phyloP scores from a whole-genome alignment of 2,113 vertebrate species.

The Ceyx margarethae region DNA sequence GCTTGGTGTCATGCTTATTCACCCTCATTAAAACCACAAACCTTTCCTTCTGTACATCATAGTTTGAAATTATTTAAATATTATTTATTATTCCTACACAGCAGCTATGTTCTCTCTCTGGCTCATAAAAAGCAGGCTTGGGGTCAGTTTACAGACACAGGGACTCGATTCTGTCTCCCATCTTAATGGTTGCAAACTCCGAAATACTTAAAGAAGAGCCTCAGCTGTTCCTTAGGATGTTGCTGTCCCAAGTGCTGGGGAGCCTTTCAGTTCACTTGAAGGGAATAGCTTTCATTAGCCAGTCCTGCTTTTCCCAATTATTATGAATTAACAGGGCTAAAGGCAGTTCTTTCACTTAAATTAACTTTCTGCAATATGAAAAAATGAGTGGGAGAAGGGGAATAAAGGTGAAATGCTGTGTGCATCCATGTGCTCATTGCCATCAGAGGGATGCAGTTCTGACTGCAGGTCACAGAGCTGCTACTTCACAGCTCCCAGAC shows the following conservation, averaged over 20 bases:
- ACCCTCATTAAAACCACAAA: not conserved
- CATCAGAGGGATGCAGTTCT: not conserved
- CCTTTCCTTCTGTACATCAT: not conserved
- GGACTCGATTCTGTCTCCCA: not conserved
- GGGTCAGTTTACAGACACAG: not conserved
- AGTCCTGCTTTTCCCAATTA: not conserved
- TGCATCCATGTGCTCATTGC: fast-evolving
- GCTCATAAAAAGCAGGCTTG: not conserved
- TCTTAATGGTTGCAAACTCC: not conserved
- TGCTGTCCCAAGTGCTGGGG: constrained; percentile 42
- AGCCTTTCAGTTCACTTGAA: not conserved
- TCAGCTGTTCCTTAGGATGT: not conserved
- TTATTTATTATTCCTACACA: not conserved
- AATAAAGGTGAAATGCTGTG: not conserved
- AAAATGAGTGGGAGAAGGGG: not conserved
- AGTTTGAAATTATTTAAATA: not conserved
- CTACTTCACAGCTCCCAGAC: not conserved
- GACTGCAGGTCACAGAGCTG: not conserved
- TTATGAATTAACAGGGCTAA: not conserved
- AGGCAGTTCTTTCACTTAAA: not conserved
- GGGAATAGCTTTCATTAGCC: not conserved
- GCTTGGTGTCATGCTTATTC: not conserved
- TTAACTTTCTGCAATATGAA: not conserved
- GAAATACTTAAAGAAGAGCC: not conserved
- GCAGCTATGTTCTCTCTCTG: not conserved